Evolutionary conservation across 2,113 vertebrate genomes (phyloP).

Genomic region (Hemicordylus capensis): DNA sequence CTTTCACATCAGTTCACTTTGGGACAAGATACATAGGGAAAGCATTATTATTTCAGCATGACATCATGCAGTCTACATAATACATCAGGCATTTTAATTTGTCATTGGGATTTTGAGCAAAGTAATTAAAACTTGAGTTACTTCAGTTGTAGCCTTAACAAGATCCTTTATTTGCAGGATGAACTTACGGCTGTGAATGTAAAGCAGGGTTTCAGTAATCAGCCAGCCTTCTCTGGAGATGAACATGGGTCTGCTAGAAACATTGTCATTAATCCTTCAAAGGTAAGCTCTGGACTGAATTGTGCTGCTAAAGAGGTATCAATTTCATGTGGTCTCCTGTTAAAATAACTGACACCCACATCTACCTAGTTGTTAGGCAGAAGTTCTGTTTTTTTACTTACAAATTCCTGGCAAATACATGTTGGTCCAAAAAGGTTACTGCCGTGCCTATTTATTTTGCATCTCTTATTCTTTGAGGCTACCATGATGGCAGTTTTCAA

Average conservation of each 20-base stretch:
- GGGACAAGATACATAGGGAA: not conserved
- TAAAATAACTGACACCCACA: too few relatives aligned
- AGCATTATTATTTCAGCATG: not conserved
- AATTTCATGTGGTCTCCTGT: not conserved
- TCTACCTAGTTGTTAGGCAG: not conserved
- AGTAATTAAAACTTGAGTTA: not conserved
- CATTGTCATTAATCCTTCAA: slow-evolving; percentile 78
- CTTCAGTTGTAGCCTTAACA: slow-evolving; percentile 5
- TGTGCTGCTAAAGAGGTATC: not conserved
- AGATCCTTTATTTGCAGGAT: slow-evolving; percentile 67
- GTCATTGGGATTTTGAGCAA: not conserved
- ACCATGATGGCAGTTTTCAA: not conserved
- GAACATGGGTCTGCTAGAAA: slow-evolving; percentile 80
- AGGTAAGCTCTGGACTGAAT: slow-evolving; percentile 61
- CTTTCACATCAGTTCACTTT: too few relatives aligned
- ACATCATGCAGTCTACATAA: not conserved
- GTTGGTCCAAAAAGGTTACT: not conserved
- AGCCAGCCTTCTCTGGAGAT: slow-evolving; percentile 80
- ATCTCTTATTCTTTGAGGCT: not conserved
- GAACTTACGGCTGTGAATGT: slow-evolving; percentile 81
- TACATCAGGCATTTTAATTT: not conserved
- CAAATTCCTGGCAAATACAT: not conserved
- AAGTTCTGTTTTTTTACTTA: not conserved
- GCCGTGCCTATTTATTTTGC: not conserved
- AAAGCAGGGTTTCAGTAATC: slow-evolving; percentile 82